Evolutionary conservation across 2,797 vertebrate species (phyloP).

Genomic region (Sus cebifrons): DNA sequence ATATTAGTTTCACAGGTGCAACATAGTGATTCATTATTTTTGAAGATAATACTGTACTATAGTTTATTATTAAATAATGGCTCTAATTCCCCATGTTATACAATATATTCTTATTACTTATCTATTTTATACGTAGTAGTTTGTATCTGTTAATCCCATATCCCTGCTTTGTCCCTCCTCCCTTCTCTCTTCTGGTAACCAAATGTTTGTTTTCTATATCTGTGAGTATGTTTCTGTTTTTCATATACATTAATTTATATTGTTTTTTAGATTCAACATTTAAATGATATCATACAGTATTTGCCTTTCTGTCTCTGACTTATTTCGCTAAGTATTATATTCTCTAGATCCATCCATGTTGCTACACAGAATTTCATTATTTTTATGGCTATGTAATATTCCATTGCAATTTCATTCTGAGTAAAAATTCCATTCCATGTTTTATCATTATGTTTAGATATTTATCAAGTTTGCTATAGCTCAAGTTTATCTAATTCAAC

Average conservation of each 20-base stretch:
- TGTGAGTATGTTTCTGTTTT: background rate
- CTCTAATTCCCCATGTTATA: background rate
- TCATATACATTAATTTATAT: background rate
- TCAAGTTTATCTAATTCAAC: constrained; percentile 54
- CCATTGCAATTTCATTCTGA: background rate
- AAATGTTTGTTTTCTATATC: background rate
- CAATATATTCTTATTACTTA: background rate
- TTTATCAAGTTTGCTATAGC: background rate
- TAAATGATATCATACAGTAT: background rate
- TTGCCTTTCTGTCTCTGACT: background rate
- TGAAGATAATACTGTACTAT: background rate
- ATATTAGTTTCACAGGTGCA: background rate
- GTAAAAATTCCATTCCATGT: background rate
- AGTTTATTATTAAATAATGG: background rate
- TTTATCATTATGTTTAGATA: constrained; percentile 3
- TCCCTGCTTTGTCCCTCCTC: background rate
- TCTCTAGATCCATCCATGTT: background rate
- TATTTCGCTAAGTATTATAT: background rate
- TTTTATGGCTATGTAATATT: background rate
- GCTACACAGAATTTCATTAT: background rate
- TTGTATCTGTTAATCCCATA: background rate
- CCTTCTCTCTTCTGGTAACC: background rate
- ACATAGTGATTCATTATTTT: background rate
- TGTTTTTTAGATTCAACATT: background rate
- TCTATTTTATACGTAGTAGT: background rate